Evolutionary conservation across 2,888 invertebrate species (phyloP), one percentile per base, ranked within the genome.

Genomic region (Lycaena phlaeas): DNA sequence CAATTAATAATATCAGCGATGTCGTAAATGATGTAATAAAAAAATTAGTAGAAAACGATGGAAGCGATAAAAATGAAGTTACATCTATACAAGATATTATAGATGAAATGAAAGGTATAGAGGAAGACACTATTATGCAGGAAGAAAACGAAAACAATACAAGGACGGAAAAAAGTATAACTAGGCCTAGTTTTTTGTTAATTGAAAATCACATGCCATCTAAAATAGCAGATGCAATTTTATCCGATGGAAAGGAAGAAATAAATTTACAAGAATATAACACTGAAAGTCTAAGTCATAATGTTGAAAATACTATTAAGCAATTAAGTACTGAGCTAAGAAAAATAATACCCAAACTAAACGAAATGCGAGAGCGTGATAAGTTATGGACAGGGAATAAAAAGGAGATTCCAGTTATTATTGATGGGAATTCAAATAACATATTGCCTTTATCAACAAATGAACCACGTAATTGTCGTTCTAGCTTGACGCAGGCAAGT

Each of bases 221-320:
- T 48, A 86, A 85, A 60, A 84, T 88, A 57, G 66, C 75, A 15
- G 89, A 89, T 53, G 88, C 89, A 1, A 84, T 87, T 56, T 63
- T 89, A 37, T 88, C 88, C 3, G 86, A 85, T 48, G 87, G 85
- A 14, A 86, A 87, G 52, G 89, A 88, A 49, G 84, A 84, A 61
- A 78, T 88, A 41, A 74, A 68, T 53, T 57, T 81, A 45, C 61
- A 62, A 38, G 76, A 78, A 43, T 79, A 76, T 41, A 74, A 84
- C 31, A 66, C 77, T 1, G 77, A 79, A 51, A 70, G 69, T 40
- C 53, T 79, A 42, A 75, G 68, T 49, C 65, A 72, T 51, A 76
- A 70, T 52, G 79, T 84, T 29, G 81, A 84, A 54, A 78, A 70
- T 48, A 82, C 82, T 14, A 82, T 84, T 42, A 79, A 79, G 53